A percentile compares a stretch with the other conserved stretches of the same genome.
These are phyloP conservation scores for Zootermopsis nevadensis DNA, from an alignment of 2,888 invertebrate species.

Conservation along the genomic window DNA sequence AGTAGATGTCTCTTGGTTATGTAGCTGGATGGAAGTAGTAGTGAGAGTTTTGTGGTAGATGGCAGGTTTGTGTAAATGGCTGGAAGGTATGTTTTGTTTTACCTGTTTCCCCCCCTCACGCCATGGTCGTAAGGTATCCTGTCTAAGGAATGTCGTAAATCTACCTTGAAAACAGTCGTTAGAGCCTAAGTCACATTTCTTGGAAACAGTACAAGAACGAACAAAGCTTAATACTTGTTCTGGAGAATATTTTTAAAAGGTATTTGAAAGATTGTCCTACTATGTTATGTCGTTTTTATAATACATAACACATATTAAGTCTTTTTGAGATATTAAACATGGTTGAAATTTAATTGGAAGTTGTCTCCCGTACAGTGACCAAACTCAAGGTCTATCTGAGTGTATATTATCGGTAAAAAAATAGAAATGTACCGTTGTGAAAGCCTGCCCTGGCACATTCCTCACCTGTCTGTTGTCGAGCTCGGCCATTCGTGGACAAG, in stretches of 20 bases:
- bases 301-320: too few relatives aligned
- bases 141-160: constrained; percentile 32
- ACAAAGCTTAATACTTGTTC: not conserved
- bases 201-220: constrained; percentile 22
- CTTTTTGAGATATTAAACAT: too few relatives aligned
- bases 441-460: not conserved
- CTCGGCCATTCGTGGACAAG: too few relatives aligned
- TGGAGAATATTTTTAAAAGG: not conserved
- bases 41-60: not conserved
- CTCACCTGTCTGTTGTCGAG: too few relatives aligned
- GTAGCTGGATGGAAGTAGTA: not conserved
- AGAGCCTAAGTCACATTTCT: not conserved
- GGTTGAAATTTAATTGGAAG: not conserved
- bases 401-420: not conserved
- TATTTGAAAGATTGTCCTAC: not conserved
- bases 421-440: constrained; percentile 25
- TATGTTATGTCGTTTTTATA: too few relatives aligned
- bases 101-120: not conserved
- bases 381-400: constrained; percentile 2
- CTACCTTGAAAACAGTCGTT: constrained; percentile 10
- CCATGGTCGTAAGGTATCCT: not conserved
- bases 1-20: not conserved
- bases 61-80: not conserved
- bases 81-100: not conserved
- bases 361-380: not conserved